Percentiles rank a stretch among this genome's conserved stretches.
These are phyloP conservation scores for Lochmaea capreae DNA, from an alignment of 2,888 invertebrate species.

Conservation along the genomic window DNA sequence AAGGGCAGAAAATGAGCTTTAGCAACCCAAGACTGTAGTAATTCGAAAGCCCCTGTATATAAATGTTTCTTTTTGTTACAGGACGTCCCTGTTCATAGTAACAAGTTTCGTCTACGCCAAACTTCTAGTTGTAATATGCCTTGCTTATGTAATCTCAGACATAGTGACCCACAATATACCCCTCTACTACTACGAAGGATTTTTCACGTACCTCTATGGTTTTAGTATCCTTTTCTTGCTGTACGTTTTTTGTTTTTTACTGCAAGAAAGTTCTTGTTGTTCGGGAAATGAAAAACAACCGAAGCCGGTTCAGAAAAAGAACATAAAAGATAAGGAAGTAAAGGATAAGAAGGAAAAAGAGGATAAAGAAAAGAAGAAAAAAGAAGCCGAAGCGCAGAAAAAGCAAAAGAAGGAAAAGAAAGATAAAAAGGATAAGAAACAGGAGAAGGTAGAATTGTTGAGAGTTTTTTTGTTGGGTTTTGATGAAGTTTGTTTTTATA, in stretches of 20 bases:
- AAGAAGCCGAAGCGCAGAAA: conserved; percentile 66
- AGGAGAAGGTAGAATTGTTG: conserved; percentile 68
- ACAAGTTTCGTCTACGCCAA: conserved; percentile 97
- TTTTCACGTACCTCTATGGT: conserved; percentile 94
- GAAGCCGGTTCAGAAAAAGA: conserved; percentile 62
- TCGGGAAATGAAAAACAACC: conserved; percentile 72
- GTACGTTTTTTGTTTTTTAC: conserved; percentile 94
- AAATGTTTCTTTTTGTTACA: conserved; percentile 67
- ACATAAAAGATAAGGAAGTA: conserved; percentile 67
- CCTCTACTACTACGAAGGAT: conserved; percentile 93
- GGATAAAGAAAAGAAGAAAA: conserved; percentile 69
- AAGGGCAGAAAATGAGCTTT: too few species aligned
- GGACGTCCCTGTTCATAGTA: conserved; percentile 94
- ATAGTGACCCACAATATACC: conserved; percentile 93
- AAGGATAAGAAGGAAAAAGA: conserved; percentile 68
- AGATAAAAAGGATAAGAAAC: conserved; percentile 57
- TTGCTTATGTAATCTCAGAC: conserved; percentile 95
- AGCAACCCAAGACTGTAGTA: too few species aligned
- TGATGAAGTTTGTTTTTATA: conserved; percentile 6
- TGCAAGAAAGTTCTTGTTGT: conserved; percentile 91
- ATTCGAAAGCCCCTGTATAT: too few species aligned
- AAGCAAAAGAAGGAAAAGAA: conserved; percentile 67
- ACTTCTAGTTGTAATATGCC: conserved; percentile 91
- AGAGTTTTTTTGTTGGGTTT: neutral
- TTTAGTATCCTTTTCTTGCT: conserved; percentile 92